These are phyloP conservation scores for Silurus lanzhouensis DNA, from an alignment of 2,797 vertebrate species.

Conservation along the genomic window DNA sequence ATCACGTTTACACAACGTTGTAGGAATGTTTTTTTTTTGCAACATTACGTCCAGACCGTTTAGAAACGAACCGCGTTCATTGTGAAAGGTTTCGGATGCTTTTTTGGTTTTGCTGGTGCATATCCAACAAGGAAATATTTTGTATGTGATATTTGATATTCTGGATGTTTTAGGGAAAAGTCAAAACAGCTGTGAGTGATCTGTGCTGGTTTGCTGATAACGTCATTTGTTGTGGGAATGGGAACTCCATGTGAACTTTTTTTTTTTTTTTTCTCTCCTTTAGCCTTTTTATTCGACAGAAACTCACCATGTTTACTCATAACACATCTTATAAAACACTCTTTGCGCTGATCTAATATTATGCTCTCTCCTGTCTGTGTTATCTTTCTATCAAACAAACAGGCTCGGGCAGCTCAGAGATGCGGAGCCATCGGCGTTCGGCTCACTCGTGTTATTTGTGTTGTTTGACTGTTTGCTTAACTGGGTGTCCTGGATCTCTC, in stretches of 20 bases:
- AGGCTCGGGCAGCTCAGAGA: slow-evolving; percentile 43
- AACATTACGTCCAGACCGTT: neutral
- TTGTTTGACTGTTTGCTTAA: slow-evolving; percentile 45
- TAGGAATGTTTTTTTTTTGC: neutral
- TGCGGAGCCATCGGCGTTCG: slow-evolving; percentile 34
- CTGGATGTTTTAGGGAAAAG: slow-evolving; percentile 3
- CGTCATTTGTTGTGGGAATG: slow-evolving; percentile 13
- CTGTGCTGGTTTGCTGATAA: slow-evolving; percentile 32
- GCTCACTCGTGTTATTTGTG: slow-evolving; percentile 34
- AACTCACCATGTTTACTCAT: slow-evolving; percentile 32
- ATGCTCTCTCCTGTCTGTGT: slow-evolving; percentile 43
- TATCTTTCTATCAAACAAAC: slow-evolving; percentile 44
- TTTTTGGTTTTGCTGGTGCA: neutral
- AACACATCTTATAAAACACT: slow-evolving; percentile 25
- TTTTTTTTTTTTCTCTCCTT: neutral
- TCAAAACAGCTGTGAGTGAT: slow-evolving; percentile 32
- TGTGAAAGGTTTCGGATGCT: too few species aligned
- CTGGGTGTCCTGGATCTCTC: slow-evolving; percentile 60
- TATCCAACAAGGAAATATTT: neutral
- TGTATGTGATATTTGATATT: neutral
- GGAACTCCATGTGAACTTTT: slow-evolving; percentile 7
- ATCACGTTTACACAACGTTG: neutral
- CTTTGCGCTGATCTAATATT: slow-evolving; percentile 20
- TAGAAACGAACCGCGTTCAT: neutral
- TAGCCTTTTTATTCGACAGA: slow-evolving; percentile 23